These are phyloP conservation scores for Drosophila kikkawai DNA, from an alignment of 1,140 invertebrate species.

Conservation along the genomic window DNA sequence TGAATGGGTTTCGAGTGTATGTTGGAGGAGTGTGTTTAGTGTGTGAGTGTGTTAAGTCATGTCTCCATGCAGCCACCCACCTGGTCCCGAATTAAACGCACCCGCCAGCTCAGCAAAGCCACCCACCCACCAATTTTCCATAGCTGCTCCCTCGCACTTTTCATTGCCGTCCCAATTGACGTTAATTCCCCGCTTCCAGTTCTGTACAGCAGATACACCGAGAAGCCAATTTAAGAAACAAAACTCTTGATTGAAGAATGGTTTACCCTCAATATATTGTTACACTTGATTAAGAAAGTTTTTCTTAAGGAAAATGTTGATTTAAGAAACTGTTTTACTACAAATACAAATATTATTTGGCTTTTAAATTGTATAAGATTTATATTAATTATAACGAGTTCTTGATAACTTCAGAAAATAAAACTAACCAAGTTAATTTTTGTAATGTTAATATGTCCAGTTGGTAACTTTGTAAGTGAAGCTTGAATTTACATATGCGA, in stretches of 20 bases:
- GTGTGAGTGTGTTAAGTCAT: constrained; percentile 41
- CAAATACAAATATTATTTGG: background rate
- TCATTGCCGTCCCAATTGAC: constrained; percentile 43
- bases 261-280: background rate
- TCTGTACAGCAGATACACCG: constrained; percentile 33
- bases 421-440: background rate
- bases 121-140: constrained; percentile 35
- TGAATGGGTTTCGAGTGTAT: constrained; percentile 15
- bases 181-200: constrained; percentile 46
- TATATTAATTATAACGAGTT: background rate
- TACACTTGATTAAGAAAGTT: background rate
- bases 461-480: background rate
- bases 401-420: background rate
- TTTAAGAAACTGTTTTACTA: background rate
- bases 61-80: constrained; percentile 49
- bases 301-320: background rate
- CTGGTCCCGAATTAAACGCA: constrained; percentile 8
- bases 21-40: constrained; percentile 14
- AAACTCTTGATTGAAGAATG: constrained; percentile 14
- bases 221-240: constrained; percentile 12
- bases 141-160: constrained; percentile 11
- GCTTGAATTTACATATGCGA: background rate
- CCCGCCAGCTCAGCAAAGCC: constrained; percentile 28
- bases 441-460: background rate
- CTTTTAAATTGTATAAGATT: background rate